Evolutionary conservation across 2,797 vertebrate species (phyloP).

Genomic region (Salmo trutta): DNA sequence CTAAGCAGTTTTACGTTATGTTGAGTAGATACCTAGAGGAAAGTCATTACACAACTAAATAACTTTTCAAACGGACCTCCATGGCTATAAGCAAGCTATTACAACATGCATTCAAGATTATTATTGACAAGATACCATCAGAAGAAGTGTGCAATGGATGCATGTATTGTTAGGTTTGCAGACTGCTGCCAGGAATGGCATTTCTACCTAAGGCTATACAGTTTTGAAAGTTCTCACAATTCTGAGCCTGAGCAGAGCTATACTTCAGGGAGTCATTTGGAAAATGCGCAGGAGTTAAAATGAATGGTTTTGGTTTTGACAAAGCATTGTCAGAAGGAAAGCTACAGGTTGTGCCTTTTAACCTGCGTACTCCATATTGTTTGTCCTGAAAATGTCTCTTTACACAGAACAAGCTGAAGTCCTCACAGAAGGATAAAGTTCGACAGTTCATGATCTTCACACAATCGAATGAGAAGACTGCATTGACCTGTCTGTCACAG

Average conservation of each 20-base stretch:
- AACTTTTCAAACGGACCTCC: too few species aligned
- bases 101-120: background rate
- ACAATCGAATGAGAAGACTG: conserved; percentile 96
- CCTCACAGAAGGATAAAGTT: conserved; percentile 99
- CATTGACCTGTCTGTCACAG: conserved; percentile 93
- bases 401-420: conserved; percentile 98
- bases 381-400: conserved; percentile 15
- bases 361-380: background rate
- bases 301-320: too few species aligned
- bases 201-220: background rate
- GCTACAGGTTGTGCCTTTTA: background rate
- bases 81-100: too few species aligned
- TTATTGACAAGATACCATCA: background rate
- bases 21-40: background rate
- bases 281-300: too few species aligned
- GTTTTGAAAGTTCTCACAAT: background rate
- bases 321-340: too few species aligned
- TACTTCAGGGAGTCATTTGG: background rate
- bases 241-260: background rate
- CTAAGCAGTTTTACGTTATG: background rate
- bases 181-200: background rate
- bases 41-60: background rate
- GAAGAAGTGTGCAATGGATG: background rate
- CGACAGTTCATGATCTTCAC: conserved; percentile 99
- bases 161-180: background rate